Percentiles rank a stretch among this genome's conserved stretches.
Conservation (phyloP, 2,888 invertebrate species). For the Amphipoea lucens region DNA sequence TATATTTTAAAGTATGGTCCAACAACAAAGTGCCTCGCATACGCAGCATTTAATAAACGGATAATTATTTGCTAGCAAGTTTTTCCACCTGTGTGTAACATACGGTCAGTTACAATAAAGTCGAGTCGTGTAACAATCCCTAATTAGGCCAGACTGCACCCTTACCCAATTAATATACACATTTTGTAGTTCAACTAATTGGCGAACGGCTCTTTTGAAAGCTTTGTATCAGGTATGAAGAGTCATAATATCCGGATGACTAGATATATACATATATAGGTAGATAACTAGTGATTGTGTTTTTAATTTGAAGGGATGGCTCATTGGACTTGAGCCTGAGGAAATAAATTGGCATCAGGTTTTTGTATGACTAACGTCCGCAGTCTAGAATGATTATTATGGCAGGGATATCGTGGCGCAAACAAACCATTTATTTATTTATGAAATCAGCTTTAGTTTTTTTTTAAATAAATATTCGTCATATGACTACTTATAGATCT, state of each 20-base stretch:
- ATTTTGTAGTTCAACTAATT: conserved; percentile 85
- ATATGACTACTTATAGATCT: no score
- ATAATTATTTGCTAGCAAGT: neutral
- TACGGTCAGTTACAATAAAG: conserved; percentile 82
- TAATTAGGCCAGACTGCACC: conserved; percentile 83
- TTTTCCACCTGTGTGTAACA: conserved; percentile 67
- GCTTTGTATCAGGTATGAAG: conserved; percentile 13
- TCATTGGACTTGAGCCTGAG: neutral
- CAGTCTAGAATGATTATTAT: neutral
- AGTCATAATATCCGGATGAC: neutral
- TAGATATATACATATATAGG: neutral
- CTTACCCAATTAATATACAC: conserved; percentile 85
- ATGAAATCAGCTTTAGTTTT: neutral
- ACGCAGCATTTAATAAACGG: neutral
- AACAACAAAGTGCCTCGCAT: no score
- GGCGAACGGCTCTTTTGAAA: conserved; percentile 74
- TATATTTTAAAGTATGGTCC: no score
- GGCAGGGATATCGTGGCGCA: no score
- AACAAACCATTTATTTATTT: no score
- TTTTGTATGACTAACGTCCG: neutral
- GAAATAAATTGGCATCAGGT: neutral
- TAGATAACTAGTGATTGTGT: neutral
- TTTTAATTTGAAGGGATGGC: neutral
- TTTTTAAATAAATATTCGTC: neutral
- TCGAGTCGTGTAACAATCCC: conserved; percentile 80